Evolutionary conservation across 2,888 invertebrate species (phyloP).

Genomic region (Adelognathus sp.): DNA sequence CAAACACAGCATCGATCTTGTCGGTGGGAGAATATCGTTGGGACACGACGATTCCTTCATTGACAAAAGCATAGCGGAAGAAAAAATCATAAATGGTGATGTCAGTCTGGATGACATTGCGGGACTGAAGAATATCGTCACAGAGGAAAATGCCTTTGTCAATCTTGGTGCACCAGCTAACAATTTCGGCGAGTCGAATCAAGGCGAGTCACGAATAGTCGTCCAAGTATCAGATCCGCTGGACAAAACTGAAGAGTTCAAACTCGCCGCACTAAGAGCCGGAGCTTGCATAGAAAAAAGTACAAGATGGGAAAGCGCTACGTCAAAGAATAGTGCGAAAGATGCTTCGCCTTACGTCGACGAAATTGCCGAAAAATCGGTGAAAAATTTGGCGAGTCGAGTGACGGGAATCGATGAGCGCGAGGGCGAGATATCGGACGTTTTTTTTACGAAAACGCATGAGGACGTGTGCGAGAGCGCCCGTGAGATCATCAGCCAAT

Average conservation of each 20-base stretch:
- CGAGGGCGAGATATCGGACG: no score
- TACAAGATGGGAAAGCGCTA: no score
- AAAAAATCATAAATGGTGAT: neutral
- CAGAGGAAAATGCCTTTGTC: neutral
- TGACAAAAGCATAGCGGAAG: neutral
- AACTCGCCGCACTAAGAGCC: no score
- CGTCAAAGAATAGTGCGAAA: neutral
- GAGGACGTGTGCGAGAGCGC: neutral
- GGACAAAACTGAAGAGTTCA: no score
- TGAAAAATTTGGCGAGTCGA: neutral
- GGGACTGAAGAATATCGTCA: neutral
- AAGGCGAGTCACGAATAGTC: no score
- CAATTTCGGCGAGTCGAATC: neutral
- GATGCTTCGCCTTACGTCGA: neutral
- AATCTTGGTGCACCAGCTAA: neutral
- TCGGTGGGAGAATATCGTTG: neutral
- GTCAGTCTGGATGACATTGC: neutral
- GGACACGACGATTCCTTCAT: neutral
- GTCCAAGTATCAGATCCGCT: no score
- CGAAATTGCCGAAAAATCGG: neutral
- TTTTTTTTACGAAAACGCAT: no score
- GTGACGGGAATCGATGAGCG: no score
- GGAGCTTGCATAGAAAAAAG: no score
- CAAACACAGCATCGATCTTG: neutral
- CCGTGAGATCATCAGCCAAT: neutral